Base-by-base conservation (phyloP, 2,797 vertebrate genomes). In the Aeoliscus strigatus region DNA sequence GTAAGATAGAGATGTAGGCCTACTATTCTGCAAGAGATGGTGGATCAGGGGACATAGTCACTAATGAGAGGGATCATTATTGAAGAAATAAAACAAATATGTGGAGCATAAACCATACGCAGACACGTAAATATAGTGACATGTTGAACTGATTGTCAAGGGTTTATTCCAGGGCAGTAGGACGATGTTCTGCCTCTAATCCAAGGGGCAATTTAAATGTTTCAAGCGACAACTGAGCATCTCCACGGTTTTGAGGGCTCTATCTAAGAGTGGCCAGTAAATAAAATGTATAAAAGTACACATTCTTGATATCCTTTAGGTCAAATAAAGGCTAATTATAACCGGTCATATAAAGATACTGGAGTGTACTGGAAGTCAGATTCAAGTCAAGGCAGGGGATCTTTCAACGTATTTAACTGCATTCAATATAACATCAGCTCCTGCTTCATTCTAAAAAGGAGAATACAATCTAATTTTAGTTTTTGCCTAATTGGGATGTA, bases 1-100 rank as follows among this genome's bases (percentile, higher is more conserved):
- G 96, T 86, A 98, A 98, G 83, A 98, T 98, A 42, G 96, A 98
- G 72, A 90, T 98, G 92, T 98, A 91, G 87, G 27, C 14, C 39
- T 29, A n/a, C n/a, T n/a, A 13, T 25, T 39, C 11, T 3, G 9
- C 1, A 4, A 31, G 14, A 29, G 3, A 36, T 59, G 23, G 8
- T 27, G 13, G 18, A 31, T 37, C 13, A 11, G n/a, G 14, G 16
- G 26, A 33, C 15, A 27, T 27, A 14, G 9, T 31, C 18, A 41
- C 14, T 43, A 27, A 38, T 53, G 36, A 40, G 16, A 35, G 14
- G 29, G 43, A 40, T 34, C 7, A 39, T 15, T 49, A 28, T 51
- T 34, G 38, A 8, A 52, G 11, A 18, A 37, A 50, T 26, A 27
- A 34, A 48, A 70, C 14, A 52, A 37, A 63, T 55, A 28, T 15